Evolutionary conservation across 2,113 vertebrate species (phyloP).

Genomic region (Bubo bubo): DNA sequence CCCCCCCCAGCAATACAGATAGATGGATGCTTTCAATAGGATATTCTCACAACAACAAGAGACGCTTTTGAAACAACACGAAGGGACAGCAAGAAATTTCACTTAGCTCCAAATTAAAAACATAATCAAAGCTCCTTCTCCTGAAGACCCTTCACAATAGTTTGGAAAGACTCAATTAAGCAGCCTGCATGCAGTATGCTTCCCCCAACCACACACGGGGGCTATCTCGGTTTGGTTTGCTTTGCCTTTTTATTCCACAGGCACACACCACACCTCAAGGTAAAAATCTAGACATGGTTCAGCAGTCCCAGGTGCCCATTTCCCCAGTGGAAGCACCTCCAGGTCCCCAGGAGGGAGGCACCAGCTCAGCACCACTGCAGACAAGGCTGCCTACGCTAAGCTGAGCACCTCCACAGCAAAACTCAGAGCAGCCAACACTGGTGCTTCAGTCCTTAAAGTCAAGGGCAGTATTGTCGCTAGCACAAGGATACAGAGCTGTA

Average conservation of each 20-base stretch:
- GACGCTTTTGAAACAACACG: background rate
- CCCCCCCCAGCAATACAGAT: background rate
- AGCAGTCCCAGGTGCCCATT: background rate
- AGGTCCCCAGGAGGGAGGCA: background rate
- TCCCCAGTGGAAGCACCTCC: background rate
- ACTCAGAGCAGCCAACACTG: background rate
- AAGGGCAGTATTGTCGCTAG: background rate
- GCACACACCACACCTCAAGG: background rate
- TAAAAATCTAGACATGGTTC: background rate
- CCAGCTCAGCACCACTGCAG: fast-evolving
- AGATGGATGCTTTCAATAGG: background rate
- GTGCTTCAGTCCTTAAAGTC: background rate
- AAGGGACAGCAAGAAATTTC: background rate
- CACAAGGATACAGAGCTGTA: background rate
- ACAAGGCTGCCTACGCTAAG: fast-evolving
- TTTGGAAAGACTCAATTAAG: background rate
- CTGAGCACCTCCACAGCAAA: background rate
- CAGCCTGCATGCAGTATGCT: fast-evolving
- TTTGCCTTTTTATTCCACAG: background rate
- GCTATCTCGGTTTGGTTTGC: background rate
- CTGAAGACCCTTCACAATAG: background rate
- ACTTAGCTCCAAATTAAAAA: background rate
- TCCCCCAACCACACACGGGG: fast-evolving
- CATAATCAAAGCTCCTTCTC: background rate
- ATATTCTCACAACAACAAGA: background rate